Base-by-base conservation (phyloP, 2,888 invertebrate species). In the Dilophus febrilis region DNA sequence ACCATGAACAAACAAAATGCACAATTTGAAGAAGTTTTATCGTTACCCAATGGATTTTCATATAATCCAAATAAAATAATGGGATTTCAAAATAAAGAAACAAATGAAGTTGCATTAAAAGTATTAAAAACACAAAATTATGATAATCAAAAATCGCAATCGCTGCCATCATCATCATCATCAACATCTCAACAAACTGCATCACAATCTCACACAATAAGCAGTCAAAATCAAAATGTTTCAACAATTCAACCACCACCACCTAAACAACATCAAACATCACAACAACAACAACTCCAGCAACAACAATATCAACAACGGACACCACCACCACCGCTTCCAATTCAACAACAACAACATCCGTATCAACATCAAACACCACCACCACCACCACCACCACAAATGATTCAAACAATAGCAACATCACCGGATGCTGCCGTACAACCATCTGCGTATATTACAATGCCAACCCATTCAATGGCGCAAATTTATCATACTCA, bases 11-110 rank as follows among this genome's bases (percentile, higher is more conserved):
- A n/a, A n/a, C n/a, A n/a, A n/a, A n/a, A n/a, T n/a, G n/a, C n/a
- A n/a, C 14, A 17, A 16, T 31, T 28, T 30, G 43, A 41, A 30
- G 44, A 47, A 27, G 45, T 46, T 8, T 48, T 46, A 37, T 44
- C 50, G 4, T 48, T 47, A 28, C 50, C 56, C 26, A 60, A 61
- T 40, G 61, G 59, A 14, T 58, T 54, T 44, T 52, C 53, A 1
- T 61, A 59, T 45, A 61, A 62, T 51, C 58, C 62, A 11, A 60
- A 55, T 44, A 63, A 61, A 47, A 62, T 63, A 12, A 56, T 61
- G 45, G 62, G 62, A 27, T 63, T 63, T 43, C 62, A 63, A 44
- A 58, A 54, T 38, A 62, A 63, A 42, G 61, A 63, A 43, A 55
- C 61, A 3, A 63, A 63, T 45, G 62, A 63, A 35, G 59, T 58